Conservation (phyloP, 2,888 invertebrate species). For the Epistrophe eligans region DNA sequence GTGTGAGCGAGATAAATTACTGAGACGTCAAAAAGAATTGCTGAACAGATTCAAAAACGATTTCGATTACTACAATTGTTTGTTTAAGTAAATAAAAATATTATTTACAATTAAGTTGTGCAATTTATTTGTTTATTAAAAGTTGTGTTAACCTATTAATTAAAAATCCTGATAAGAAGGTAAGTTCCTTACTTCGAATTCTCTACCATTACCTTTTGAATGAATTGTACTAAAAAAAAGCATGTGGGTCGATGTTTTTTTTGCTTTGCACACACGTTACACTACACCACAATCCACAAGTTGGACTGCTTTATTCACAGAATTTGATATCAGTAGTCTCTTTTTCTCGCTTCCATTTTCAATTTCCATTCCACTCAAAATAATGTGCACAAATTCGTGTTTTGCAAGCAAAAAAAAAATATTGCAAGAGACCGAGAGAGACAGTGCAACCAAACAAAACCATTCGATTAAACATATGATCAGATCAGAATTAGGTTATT, state of each 20-base stretch:
- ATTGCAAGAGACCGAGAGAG: not conserved
- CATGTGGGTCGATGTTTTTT: not conserved
- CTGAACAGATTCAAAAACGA: no score
- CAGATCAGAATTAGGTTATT: conserved; percentile 40
- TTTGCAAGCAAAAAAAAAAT: not conserved
- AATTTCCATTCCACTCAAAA: not conserved
- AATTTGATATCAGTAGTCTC: not conserved
- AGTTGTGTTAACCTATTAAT: not conserved
- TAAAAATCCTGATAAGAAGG: not conserved
- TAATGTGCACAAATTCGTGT: not conserved
- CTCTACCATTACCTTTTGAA: not conserved
- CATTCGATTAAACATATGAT: conserved; percentile 29
- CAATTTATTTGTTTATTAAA: not conserved
- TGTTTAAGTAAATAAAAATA: no score
- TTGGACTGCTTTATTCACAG: not conserved
- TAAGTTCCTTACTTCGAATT: not conserved
- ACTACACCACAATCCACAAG: not conserved
- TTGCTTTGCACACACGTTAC: not conserved
- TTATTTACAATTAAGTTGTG: no score
- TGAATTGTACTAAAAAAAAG: not conserved
- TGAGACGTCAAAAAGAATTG: no score
- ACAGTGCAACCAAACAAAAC: conserved; percentile 26
- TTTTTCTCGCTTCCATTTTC: not conserved
- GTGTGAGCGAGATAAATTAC: no score
- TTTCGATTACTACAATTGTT: no score